Base-by-base conservation (phyloP, 2,113 vertebrate genomes). In the Panthera leo region DNA sequence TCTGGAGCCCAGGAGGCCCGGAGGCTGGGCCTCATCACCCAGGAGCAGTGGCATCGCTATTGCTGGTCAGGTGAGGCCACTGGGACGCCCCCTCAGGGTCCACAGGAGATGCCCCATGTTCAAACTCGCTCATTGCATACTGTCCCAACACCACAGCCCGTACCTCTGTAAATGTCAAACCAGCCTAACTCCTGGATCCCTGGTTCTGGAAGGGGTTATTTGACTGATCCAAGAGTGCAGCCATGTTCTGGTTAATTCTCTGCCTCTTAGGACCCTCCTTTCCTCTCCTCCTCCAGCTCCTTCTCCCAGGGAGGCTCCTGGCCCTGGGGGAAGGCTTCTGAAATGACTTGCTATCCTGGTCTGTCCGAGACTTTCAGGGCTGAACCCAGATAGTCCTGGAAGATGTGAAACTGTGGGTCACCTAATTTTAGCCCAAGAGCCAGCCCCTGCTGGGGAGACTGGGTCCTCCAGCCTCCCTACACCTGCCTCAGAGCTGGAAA, bases 51-150 rank as follows among this genome's bases (percentile, higher is more conserved):
- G 96, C 98, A 95, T 19, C n/a, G 18, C 1, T 99, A 99, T 97
- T 98, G 98, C 91, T 98, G 95, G 76, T 99, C 99, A 98, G 99
- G 99, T 99, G 87, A 86, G 97, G 58, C 31, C 0, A 14, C 2
- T 0, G 2, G 23, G 42, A 25, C 16, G 1, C 6, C 36, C 23
- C 21, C 3, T 19, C 0, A 0, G 7, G 71, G 48, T 34, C 39
- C 63, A 19, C 1, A 2, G n/a, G 89, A 85, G 80, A 76, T 5
- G 67, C 70, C 55, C 2, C 7, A 0, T 3, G 0, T 42, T 85
- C 48, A 75, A 65, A 85, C 7, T 2, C 23, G 1, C 14, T 4
- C 39, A 19, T n/a, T 5, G 1, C 0, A 1, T 27, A 5, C 6
- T 11, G 15, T 58, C 51, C n/a, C 53, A 12, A 73, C 0, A 29